Percentiles rank a stretch among this genome's conserved stretches.
Conservation (phyloP, 2,888 invertebrate species). For the Xestobium rufovillosum region DNA sequence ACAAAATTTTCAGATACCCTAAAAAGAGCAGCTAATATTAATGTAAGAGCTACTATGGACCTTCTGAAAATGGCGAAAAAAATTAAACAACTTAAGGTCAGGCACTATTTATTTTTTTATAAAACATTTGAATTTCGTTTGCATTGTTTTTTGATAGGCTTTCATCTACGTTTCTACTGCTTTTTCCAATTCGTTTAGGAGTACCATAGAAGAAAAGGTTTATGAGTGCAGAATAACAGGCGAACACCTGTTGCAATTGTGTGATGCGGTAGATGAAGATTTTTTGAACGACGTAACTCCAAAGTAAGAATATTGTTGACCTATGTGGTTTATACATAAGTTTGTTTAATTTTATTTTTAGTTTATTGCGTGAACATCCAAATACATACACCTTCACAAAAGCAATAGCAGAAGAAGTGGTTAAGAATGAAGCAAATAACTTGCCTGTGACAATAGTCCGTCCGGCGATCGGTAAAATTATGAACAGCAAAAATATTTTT, state of each 20-base stretch:
- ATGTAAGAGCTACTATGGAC: conserved; percentile 54
- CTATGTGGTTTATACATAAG: not conserved
- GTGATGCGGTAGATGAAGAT: conserved; percentile 37
- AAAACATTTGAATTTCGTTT: conserved; percentile 4
- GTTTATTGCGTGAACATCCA: conserved; percentile 49
- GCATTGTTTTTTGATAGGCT: conserved; percentile 20
- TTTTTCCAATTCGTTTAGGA: conserved; percentile 27
- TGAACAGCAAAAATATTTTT: conserved; percentile 4
- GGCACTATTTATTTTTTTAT: conserved; percentile 5
- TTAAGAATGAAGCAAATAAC: conserved; percentile 45
- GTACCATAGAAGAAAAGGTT: conserved; percentile 29
- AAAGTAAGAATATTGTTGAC: conserved; percentile 22
- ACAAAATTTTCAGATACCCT: conserved; percentile 62
- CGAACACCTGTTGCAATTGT: conserved; percentile 38
- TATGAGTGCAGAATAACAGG: conserved; percentile 33
- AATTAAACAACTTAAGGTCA: conserved; percentile 53
- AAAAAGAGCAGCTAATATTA: conserved; percentile 55
- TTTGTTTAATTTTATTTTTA: conserved; percentile 29
- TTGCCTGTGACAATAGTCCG: conserved; percentile 60
- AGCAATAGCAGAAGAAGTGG: conserved; percentile 57
- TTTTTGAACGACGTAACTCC: conserved; percentile 32
- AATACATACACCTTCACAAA: conserved; percentile 71
- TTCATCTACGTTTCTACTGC: conserved; percentile 31
- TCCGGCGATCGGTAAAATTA: conserved; percentile 52
- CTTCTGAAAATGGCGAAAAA: conserved; percentile 53